Conservation (phyloP, 2,797 vertebrate species). For the Alosa sapidissima region DNA sequence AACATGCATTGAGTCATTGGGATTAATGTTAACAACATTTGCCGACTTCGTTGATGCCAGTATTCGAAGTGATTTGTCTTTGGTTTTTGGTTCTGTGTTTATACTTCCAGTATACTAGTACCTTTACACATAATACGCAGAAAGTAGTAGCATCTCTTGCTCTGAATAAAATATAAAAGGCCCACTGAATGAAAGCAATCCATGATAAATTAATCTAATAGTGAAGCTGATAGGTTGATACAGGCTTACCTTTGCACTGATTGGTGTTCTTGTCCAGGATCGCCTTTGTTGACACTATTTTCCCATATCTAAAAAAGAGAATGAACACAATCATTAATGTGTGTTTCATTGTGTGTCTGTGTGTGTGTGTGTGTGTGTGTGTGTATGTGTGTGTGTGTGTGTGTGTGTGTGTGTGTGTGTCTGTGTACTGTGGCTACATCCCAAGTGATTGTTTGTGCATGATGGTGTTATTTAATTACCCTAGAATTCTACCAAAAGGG, state of each 20-base stretch:
- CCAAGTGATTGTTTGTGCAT: constrained; percentile 6
- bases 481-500: constrained; percentile 31
- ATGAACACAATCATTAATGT: constrained; percentile 42
- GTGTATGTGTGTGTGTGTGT: background rate
- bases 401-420: background rate
- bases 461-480: background rate
- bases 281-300: constrained; percentile 98
- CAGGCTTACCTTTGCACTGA: constrained; percentile 94
- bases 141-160: background rate
- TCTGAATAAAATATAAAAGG: background rate
- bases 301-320: constrained; percentile 86
- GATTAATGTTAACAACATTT: background rate
- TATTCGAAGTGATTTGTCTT: background rate
- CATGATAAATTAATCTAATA: background rate
- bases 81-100: background rate
- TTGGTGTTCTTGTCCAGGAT: constrained; percentile 99
- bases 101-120: too few species aligned
- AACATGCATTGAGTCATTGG: background rate
- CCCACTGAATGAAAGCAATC: background rate
- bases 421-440: background rate
- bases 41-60: background rate
- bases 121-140: background rate
- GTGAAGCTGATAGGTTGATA: background rate
- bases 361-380: background rate
- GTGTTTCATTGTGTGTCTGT: background rate